Evolutionary conservation across 2,888 invertebrate species (phyloP).

Genomic region (Leptopterna dolabrata): DNA sequence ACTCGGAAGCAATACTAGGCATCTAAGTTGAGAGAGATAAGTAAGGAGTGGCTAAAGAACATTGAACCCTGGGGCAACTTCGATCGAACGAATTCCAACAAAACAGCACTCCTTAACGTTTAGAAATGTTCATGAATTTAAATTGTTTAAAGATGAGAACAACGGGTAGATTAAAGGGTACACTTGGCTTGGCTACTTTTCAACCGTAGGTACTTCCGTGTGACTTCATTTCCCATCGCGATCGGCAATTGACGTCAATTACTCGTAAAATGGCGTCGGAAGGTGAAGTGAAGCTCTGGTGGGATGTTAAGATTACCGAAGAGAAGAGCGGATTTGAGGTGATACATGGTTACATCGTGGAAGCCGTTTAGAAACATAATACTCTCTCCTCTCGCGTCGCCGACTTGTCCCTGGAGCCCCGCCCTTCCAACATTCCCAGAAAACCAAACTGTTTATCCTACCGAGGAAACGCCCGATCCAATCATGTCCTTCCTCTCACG

Average conservation of each 20-base stretch:
- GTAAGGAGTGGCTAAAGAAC: too few relatives aligned
- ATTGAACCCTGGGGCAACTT: too few relatives aligned
- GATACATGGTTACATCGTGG: neutral
- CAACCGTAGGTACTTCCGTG: too few relatives aligned
- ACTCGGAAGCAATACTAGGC: too few relatives aligned
- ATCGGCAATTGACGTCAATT: neutral
- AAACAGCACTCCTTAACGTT: too few relatives aligned
- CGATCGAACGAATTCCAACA: too few relatives aligned
- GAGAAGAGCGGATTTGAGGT: neutral
- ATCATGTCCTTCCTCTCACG: neutral
- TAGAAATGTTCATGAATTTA: too few relatives aligned
- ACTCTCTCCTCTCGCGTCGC: neutral
- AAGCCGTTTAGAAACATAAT: neutral
- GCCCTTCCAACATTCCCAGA: neutral
- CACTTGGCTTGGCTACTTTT: too few relatives aligned
- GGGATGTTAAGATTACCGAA: constrained; percentile 2
- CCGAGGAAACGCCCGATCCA: neutral
- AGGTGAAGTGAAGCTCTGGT: neutral
- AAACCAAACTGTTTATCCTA: neutral
- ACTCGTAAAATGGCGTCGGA: neutral
- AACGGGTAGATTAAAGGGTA: too few relatives aligned
- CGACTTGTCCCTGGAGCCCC: neutral
- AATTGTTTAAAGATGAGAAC: too few relatives aligned
- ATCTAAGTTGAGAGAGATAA: too few relatives aligned
- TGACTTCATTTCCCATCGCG: neutral